These are phyloP conservation scores for Helicolenus hilgendorfi DNA, from an alignment of 2,797 vertebrate species.

Conservation along the genomic window DNA sequence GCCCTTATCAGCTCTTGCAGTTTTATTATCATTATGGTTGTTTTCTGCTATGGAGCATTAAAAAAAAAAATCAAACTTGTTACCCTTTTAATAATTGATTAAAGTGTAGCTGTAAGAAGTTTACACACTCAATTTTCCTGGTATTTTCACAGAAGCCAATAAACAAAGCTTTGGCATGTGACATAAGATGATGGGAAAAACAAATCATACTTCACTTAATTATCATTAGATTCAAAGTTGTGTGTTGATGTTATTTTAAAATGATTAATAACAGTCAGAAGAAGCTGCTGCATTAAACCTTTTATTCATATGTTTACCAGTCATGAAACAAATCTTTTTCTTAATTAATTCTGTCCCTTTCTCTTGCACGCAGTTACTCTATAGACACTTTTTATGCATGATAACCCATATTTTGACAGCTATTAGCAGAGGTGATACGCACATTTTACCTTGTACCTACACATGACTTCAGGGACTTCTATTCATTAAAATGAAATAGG, in stretches of 20 bases:
- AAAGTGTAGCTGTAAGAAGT: neutral
- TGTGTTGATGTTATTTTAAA: neutral
- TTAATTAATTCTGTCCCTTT: constrained; percentile 30
- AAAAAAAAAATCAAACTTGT: neutral
- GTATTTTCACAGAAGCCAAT: neutral
- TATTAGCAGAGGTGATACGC: constrained; percentile 55
- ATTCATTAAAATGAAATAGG: constrained; percentile 44
- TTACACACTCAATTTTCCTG: neutral
- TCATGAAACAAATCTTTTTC: neutral
- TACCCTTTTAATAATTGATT: constrained; percentile 11
- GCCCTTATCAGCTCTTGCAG: neutral
- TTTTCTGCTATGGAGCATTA: neutral
- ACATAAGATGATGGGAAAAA: neutral
- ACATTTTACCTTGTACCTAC: constrained; percentile 40
- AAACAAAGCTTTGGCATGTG: neutral
- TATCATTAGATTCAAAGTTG: neutral
- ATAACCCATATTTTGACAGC: constrained; percentile 50
- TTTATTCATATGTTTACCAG: neutral
- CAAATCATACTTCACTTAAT: neutral
- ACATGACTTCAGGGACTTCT: constrained; percentile 49
- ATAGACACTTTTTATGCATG: constrained; percentile 34
- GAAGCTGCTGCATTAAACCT: neutral
- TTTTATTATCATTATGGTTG: neutral
- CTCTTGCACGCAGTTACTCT: neutral
- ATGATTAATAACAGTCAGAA: neutral